These are phyloP conservation scores for Amazona vittata DNA, from an alignment of 2,113 vertebrate species.

Conservation along the genomic window DNA sequence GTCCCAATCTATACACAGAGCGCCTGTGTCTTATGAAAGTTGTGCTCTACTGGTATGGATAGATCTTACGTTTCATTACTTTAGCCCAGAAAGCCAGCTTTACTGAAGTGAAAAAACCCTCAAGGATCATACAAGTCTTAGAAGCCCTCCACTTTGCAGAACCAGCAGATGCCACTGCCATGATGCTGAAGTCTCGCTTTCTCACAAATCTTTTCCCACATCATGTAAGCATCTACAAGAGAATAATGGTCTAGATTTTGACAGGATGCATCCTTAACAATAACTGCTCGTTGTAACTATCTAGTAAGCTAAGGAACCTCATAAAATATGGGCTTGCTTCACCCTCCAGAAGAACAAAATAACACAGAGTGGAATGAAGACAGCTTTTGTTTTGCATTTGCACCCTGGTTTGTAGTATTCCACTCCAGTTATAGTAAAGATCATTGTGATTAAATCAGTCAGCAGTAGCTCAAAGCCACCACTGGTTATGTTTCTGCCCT, in stretches of 20 bases:
- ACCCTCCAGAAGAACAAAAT: background rate
- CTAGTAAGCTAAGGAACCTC: background rate
- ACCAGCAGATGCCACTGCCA: background rate
- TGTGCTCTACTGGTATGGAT: background rate
- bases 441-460: conserved; percentile 69
- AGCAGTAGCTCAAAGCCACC: conserved; percentile 74
- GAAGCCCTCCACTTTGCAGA: background rate
- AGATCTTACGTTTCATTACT: background rate
- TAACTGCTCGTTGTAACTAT: rapidly evolving
- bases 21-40: background rate
- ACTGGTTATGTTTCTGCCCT: conserved; percentile 72
- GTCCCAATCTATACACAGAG: background rate
- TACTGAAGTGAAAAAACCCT: background rate
- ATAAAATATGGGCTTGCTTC: background rate
- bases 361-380: background rate
- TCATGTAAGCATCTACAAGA: background rate
- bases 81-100: background rate
- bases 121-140: background rate
- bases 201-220: background rate
- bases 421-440: conserved; percentile 47
- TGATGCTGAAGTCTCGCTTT: background rate
- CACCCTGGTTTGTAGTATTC: conserved; percentile 40
- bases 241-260: background rate
- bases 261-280: background rate
- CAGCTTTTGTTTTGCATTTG: background rate